These are phyloP conservation scores for Eristalis pertinax DNA, from an alignment of 2,888 invertebrate species.

Conservation along the genomic window DNA sequence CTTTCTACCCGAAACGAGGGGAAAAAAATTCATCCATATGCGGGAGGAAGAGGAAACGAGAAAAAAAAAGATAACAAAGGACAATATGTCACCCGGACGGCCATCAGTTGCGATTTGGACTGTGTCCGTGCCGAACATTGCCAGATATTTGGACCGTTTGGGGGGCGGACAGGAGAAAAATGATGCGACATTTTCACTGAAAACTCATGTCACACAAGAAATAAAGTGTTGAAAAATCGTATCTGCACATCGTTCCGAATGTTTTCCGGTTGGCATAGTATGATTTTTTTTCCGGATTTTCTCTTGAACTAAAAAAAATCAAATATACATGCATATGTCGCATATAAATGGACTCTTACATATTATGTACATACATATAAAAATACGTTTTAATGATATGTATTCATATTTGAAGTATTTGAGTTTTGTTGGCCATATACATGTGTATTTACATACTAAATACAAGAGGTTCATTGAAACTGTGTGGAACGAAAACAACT, in stretches of 20 bases:
- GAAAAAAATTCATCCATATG: constrained; percentile 15
- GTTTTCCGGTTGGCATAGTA: constrained; percentile 71
- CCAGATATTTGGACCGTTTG: constrained; percentile 24
- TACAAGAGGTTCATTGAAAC: no score
- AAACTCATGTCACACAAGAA: constrained; percentile 73
- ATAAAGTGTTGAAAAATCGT: constrained; percentile 72
- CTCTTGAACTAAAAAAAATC: constrained; percentile 21
- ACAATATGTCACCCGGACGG: constrained; percentile 72
- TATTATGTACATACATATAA: background rate
- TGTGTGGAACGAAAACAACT: no score
- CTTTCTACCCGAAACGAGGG: constrained; percentile 53
- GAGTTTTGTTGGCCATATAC: background rate
- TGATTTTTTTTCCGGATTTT: constrained; percentile 40
- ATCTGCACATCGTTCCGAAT: constrained; percentile 73
- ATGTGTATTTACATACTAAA: no score
- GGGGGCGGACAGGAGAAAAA: constrained; percentile 60
- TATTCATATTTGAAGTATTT: background rate
- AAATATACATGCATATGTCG: background rate
- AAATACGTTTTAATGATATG: background rate
- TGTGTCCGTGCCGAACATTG: constrained; percentile 62
- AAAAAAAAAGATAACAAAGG: constrained; percentile 59
- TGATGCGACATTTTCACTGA: constrained; percentile 71
- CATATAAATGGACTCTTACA: background rate
- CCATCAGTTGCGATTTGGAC: constrained; percentile 69
- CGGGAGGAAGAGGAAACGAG: background rate